These are phyloP conservation scores for Struthidea cinerea DNA, from an alignment of 2,113 vertebrate genomes.

Conservation along the genomic window DNA sequence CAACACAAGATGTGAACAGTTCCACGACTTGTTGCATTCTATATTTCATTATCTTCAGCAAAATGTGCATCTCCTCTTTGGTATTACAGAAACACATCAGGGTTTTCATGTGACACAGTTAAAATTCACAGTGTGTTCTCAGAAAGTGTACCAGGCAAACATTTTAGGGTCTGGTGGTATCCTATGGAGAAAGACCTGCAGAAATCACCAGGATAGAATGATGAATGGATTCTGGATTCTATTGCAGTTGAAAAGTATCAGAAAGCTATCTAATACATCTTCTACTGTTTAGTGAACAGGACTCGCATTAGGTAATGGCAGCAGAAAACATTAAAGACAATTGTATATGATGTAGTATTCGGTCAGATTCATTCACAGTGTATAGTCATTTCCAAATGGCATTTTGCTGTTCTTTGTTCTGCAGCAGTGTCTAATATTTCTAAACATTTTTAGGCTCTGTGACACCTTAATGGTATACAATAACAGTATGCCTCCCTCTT, in stretches of 20 bases:
- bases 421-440: slow-evolving; percentile 71
- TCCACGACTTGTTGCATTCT: background rate
- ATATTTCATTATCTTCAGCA: slow-evolving; percentile 21
- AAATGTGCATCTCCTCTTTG: background rate
- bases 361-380: slow-evolving; percentile 40
- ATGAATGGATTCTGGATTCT: slow-evolving; percentile 40
- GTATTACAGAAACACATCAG: background rate
- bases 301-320: slow-evolving; percentile 48
- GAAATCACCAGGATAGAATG: background rate
- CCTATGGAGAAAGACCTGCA: background rate
- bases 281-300: slow-evolving; percentile 48
- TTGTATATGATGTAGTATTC: slow-evolving; percentile 47
- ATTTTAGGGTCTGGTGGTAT: slow-evolving; percentile 21
- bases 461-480: slow-evolving; percentile 77
- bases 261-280: slow-evolving; percentile 50
- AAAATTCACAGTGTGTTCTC: background rate
- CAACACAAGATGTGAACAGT: background rate
- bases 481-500: slow-evolving; percentile 70
- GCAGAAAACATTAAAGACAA: slow-evolving; percentile 57
- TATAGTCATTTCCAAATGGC: slow-evolving; percentile 68
- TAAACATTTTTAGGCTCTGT: slow-evolving; percentile 74
- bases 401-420: slow-evolving; percentile 56
- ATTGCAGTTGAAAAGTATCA: slow-evolving; percentile 33
- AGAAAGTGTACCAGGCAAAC: background rate
- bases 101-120: background rate